These are phyloP conservation scores for Cairina moschata DNA, from an alignment of 2,113 vertebrate genomes.

Conservation along the genomic window DNA sequence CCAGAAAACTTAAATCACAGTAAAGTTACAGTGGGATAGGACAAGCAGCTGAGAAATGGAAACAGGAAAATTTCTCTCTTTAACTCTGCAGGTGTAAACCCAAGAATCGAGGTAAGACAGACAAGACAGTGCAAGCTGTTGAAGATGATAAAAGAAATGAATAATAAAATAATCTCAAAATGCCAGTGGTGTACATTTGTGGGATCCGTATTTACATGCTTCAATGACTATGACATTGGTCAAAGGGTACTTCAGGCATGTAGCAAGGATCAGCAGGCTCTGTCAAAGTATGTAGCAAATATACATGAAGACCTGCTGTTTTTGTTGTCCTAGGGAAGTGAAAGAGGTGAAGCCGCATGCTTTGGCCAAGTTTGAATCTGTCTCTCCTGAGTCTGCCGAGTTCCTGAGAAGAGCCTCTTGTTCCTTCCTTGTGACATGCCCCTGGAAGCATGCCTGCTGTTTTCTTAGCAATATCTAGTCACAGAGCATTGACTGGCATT, in stretches of 20 bases:
- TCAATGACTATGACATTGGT: neutral
- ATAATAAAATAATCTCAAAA: neutral
- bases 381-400: neutral
- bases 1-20: neutral
- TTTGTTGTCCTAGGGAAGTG: neutral
- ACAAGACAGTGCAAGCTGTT: neutral
- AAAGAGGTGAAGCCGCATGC: neutral
- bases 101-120: neutral
- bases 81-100: neutral
- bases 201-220: neutral
- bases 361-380: neutral
- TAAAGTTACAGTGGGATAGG: neutral
- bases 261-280: neutral
- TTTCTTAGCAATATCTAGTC: neutral
- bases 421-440: conserved; percentile 2
- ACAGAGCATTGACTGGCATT: neutral
- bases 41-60: neutral
- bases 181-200: neutral
- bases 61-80: neutral
- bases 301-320: neutral
- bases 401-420: neutral
- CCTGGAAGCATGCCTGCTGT: neutral
- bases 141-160: neutral
- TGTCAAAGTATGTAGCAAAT: neutral
- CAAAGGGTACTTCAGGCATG: neutral